These are phyloP conservation scores for Temnothorax rugatulus DNA, from an alignment of 2,888 invertebrate genomes.

Conservation along the genomic window DNA sequence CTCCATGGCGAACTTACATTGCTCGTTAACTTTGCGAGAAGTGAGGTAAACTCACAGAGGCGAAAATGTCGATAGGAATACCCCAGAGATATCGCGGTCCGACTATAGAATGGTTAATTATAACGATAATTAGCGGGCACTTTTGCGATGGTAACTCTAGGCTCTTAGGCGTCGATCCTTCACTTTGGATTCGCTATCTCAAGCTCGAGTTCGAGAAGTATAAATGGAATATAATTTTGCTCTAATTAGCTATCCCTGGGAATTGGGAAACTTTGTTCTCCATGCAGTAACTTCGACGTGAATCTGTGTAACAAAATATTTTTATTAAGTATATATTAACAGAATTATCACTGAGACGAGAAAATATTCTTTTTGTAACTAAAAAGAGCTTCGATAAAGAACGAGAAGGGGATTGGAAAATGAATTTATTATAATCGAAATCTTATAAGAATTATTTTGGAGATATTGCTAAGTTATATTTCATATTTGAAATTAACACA, in stretches of 20 bases:
- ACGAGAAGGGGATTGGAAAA: neutral
- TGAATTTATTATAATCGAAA: neutral
- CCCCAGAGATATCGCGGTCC: constrained; percentile 63
- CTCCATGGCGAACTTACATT: constrained; percentile 60
- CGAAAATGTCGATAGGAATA: constrained; percentile 66
- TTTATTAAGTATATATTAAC: constrained; percentile 25
- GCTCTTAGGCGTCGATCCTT: constrained; percentile 44
- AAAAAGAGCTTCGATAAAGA: neutral
- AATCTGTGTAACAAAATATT: constrained; percentile 19
- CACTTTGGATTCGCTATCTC: constrained; percentile 44
- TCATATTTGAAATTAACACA: neutral
- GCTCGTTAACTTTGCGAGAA: constrained; percentile 42
- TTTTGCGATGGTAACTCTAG: constrained; percentile 51
- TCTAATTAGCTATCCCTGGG: constrained; percentile 36
- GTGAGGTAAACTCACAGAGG: constrained; percentile 42
- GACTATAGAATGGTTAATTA: constrained; percentile 68
- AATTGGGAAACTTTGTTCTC: constrained; percentile 42
- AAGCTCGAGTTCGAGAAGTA: constrained; percentile 49
- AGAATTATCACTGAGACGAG: neutral
- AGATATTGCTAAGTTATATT: neutral
- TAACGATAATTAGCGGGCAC: constrained; percentile 68
- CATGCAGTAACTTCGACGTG: constrained; percentile 3
- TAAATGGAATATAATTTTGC: constrained; percentile 56
- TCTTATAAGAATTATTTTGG: neutral
- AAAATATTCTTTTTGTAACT: neutral